phyloP scores from a whole-genome alignment of 2,888 invertebrate genomes.

The Ormia ochracea region DNA sequence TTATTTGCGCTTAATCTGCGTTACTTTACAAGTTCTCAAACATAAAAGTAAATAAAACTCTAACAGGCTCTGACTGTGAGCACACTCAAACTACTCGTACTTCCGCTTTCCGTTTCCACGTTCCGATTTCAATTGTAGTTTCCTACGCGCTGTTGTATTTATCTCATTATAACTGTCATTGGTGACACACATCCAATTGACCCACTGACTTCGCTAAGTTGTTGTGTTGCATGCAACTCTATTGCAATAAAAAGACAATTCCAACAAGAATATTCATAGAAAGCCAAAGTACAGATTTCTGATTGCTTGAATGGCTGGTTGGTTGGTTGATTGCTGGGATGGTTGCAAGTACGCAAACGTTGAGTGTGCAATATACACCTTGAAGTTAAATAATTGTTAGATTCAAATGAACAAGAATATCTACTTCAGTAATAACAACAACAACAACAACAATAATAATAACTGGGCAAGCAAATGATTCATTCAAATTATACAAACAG shows the following conservation, averaged over 20 bases:
- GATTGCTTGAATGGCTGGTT: slow-evolving; percentile 3
- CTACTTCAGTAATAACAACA: slow-evolving; percentile 42
- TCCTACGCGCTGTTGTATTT: slow-evolving; percentile 39
- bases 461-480: slow-evolving; percentile 1
- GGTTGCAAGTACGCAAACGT: slow-evolving; percentile 28
- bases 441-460: slow-evolving; percentile 40
- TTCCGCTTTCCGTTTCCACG: slow-evolving; percentile 31
- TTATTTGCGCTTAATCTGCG: too few species aligned
- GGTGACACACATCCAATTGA: slow-evolving; percentile 60
- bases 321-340: background rate
- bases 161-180: slow-evolving; percentile 42
- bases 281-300: slow-evolving; percentile 18
- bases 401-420: slow-evolving; percentile 61
- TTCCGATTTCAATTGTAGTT: slow-evolving; percentile 31
- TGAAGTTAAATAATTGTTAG: slow-evolving; percentile 51
- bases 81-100: background rate
- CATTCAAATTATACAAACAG: background rate
- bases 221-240: slow-evolving; percentile 46
- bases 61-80: background rate
- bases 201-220: slow-evolving; percentile 60
- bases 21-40: too few species aligned
- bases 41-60: too few species aligned
- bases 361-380: slow-evolving; percentile 35
- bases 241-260: slow-evolving; percentile 1
- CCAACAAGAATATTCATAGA: slow-evolving; percentile 34